Evolutionary conservation across 2,113 vertebrate genomes (phyloP).

Genomic region (Tautogolabrus adspersus): DNA sequence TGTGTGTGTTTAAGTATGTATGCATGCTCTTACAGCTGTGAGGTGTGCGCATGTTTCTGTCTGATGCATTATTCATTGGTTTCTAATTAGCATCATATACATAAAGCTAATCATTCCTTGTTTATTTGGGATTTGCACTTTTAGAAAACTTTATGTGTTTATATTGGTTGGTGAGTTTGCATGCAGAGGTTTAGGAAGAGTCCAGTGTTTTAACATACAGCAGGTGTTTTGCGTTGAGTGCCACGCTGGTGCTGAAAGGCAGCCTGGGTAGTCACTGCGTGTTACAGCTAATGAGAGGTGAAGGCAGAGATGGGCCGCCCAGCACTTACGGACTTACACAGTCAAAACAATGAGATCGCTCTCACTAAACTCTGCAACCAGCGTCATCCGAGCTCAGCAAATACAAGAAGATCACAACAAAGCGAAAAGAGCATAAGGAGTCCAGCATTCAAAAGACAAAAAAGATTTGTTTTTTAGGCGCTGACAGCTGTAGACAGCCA

Average conservation of each 20-base stretch:
- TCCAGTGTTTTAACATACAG: conserved; percentile 30
- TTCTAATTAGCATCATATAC: conserved; percentile 16
- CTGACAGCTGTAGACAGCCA: conserved; percentile 4
- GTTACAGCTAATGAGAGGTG: conserved; percentile 55
- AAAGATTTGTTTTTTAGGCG: conserved; percentile 15
- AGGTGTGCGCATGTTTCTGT: conserved; percentile 48
- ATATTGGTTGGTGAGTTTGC: not conserved
- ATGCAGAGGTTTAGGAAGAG: not conserved
- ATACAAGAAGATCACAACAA: conserved; percentile 51
- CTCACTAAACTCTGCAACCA: conserved; percentile 34
- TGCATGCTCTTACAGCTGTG: conserved; percentile 31
- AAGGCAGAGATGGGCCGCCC: conserved; percentile 38
- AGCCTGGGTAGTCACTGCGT: conserved; percentile 27
- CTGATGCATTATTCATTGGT: conserved; percentile 44
- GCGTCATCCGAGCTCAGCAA: conserved; percentile 21
- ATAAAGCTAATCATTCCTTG: not conserved
- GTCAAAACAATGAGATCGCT: conserved; percentile 54
- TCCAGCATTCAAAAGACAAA: conserved; percentile 25
- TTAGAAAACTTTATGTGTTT: conserved; percentile 18
- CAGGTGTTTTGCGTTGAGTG: conserved; percentile 68
- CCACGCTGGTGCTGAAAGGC: conserved; percentile 55
- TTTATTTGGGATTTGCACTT: not conserved
- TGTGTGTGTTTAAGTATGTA: not conserved
- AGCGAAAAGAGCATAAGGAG: conserved; percentile 26
- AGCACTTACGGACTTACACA: conserved; percentile 36